These are phyloP conservation scores for Nebria brevicollis DNA, from an alignment of 2,888 invertebrate genomes.

Conservation along the genomic window DNA sequence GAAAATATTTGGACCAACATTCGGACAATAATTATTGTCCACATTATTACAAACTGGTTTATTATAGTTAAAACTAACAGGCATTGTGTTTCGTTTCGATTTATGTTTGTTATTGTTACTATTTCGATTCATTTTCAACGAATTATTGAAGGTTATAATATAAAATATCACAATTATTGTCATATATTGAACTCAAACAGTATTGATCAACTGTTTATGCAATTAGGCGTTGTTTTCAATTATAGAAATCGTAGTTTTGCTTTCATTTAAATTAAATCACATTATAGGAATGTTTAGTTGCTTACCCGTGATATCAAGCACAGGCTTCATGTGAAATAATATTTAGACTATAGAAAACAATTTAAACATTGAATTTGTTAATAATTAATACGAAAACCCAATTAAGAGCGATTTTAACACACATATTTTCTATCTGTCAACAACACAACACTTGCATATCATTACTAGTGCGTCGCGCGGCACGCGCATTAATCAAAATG, in stretches of 20 bases:
- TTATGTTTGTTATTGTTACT: slow-evolving; percentile 14
- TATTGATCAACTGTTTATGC: background rate
- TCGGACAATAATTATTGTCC: slow-evolving; percentile 13
- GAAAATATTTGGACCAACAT: slow-evolving; percentile 63
- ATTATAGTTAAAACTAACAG: slow-evolving; percentile 31
- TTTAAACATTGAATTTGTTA: background rate
- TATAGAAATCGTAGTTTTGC: background rate
- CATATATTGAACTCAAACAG: background rate
- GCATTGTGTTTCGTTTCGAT: slow-evolving; percentile 24
- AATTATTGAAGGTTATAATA: background rate
- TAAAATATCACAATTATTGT: background rate
- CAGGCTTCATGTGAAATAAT: background rate
- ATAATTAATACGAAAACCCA: background rate
- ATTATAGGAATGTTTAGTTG: background rate
- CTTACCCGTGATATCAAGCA: background rate
- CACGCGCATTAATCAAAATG: background rate
- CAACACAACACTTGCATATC: slow-evolving; percentile 22
- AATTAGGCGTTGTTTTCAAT: background rate
- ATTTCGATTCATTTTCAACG: slow-evolving; percentile 33
- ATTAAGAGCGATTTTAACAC: slow-evolving; percentile 6
- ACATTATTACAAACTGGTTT: slow-evolving; percentile 10
- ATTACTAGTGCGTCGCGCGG: background rate
- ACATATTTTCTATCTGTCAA: slow-evolving; percentile 27
- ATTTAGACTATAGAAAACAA: background rate
- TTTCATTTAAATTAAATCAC: background rate